Evolutionary conservation across 2,113 vertebrate species (phyloP), one percentile per base, ranked within the genome.

Genomic region (Vulpes lagopus): DNA sequence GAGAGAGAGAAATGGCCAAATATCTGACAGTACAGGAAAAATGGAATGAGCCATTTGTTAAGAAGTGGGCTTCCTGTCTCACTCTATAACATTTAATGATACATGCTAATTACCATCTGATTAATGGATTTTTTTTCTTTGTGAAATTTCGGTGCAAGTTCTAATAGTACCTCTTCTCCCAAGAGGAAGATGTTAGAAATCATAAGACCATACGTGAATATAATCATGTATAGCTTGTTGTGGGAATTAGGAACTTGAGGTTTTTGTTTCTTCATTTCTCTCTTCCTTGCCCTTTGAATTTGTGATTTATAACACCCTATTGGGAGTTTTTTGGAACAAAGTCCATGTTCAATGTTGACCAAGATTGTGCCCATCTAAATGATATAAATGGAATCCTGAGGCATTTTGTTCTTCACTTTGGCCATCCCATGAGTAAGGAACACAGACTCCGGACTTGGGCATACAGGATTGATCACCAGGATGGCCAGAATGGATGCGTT

Each of bases 1-100:
- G 88, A 94, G 83, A 73, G 98, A 98, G 88, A 98, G 98, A 98
- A 98, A 98, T 98, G 97, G 95, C 97, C 92, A 98, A 98, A 98
- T 98, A 98, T 96, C 96, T 98, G 98, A 98, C 38, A 22, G 89
- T 96, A 92, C 8, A 81, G 97, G 97, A 98, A 97, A 98, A 98
- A 98, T 97, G 98, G 98, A 98, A 98, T 97, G 97, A 98, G 95
- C 96, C 98, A 88, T 98, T 98, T 98, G 98, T 90, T 98, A 91
- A 86, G 76, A 97, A 80, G 92, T 98, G 98, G 96, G 96, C 95
- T 97, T 94, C 97, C 90, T 91, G 92, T 98, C 96, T 97, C 89
- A 92, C 96, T 97, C 97, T 96, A 82, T 94, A 97, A 95, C 71
- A 97, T 96, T 97, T 98, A 98, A 93, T 96, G 79, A 92, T 94